phyloP scores from a whole-genome alignment of 2,888 invertebrate genomes.

The Didymodactylos carnosus region DNA sequence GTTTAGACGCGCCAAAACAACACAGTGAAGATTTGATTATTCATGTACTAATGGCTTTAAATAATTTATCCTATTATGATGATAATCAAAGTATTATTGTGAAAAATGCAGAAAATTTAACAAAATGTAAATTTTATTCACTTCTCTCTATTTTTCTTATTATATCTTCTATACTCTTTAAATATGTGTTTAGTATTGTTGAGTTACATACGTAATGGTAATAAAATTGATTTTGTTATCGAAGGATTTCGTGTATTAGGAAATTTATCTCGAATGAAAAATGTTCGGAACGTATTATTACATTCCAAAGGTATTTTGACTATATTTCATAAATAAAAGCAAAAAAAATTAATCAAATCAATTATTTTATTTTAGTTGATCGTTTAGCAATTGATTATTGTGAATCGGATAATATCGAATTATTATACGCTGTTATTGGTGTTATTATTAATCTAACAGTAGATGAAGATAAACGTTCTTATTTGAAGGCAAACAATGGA shows the following conservation, averaged over 20 bases:
- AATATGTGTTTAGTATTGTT: slow-evolving; percentile 19
- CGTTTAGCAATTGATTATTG: slow-evolving; percentile 29
- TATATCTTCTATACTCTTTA: neutral
- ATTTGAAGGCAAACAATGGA: slow-evolving; percentile 30
- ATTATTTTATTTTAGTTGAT: slow-evolving; percentile 23
- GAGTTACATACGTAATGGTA: slow-evolving; percentile 23
- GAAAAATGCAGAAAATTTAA: slow-evolving; percentile 26
- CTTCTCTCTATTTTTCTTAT: slow-evolving; percentile 1
- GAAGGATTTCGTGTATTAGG: slow-evolving; percentile 63
- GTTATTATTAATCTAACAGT: slow-evolving; percentile 56
- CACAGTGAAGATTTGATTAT: slow-evolving; percentile 49
- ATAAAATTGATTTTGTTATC: slow-evolving; percentile 40
- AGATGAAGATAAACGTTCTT: slow-evolving; percentile 31
- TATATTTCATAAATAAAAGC: neutral
- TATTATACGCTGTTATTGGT: slow-evolving; percentile 57
- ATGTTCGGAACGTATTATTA: slow-evolving; percentile 46
- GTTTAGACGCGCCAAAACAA: slow-evolving; percentile 24
- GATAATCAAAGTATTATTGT: slow-evolving; percentile 22
- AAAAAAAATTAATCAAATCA: neutral
- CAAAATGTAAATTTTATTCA: slow-evolving; percentile 23
- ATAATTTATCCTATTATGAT: slow-evolving; percentile 51
- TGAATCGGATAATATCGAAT: slow-evolving; percentile 45
- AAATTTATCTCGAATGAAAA: slow-evolving; percentile 53
- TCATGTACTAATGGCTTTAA: slow-evolving; percentile 58
- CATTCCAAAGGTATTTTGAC: slow-evolving; percentile 43